These are phyloP conservation scores for Gallinago stenura DNA, from an alignment of 2,797 vertebrate genomes.

Conservation along the genomic window DNA sequence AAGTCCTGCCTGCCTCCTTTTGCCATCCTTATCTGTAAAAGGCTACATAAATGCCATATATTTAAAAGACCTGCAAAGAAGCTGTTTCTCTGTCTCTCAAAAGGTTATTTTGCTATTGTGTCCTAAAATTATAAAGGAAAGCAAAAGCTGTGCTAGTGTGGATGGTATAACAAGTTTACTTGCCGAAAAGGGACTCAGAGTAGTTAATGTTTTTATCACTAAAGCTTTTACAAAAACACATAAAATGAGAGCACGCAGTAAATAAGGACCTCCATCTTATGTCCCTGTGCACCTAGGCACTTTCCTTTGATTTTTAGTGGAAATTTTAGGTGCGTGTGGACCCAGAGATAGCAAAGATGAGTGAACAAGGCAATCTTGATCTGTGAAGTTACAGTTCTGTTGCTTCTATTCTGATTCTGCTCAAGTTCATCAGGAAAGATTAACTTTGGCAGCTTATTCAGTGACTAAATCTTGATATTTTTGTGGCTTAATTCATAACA, in stretches of 20 bases:
- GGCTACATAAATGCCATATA: not conserved
- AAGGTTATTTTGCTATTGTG: not conserved
- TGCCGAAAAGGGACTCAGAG: not conserved
- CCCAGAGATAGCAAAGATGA: slow-evolving; percentile 21
- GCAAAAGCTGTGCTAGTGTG: not conserved
- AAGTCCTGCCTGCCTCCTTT: not conserved
- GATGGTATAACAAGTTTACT: not conserved
- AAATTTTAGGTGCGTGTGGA: not conserved
- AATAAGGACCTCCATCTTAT: not conserved
- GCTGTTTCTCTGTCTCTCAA: not conserved
- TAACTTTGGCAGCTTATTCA: slow-evolving; percentile 84
- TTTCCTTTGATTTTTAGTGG: not conserved
- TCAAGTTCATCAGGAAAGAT: slow-evolving; percentile 84
- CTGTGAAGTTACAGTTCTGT: slow-evolving; percentile 41
- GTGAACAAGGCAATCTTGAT: not conserved
- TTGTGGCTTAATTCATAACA: slow-evolving; percentile 86
- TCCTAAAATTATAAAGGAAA: not conserved
- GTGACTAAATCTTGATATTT: slow-evolving; percentile 85
- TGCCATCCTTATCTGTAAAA: not conserved
- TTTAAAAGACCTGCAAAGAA: not conserved
- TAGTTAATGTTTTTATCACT: not conserved
- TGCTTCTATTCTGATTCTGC: slow-evolving; percentile 81
- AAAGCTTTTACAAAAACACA: not conserved
- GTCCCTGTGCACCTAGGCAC: not conserved
- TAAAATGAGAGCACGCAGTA: not conserved